Base-by-base conservation (phyloP, 2,888 invertebrate genomes). In the Megaustenia siamemsis region DNA sequence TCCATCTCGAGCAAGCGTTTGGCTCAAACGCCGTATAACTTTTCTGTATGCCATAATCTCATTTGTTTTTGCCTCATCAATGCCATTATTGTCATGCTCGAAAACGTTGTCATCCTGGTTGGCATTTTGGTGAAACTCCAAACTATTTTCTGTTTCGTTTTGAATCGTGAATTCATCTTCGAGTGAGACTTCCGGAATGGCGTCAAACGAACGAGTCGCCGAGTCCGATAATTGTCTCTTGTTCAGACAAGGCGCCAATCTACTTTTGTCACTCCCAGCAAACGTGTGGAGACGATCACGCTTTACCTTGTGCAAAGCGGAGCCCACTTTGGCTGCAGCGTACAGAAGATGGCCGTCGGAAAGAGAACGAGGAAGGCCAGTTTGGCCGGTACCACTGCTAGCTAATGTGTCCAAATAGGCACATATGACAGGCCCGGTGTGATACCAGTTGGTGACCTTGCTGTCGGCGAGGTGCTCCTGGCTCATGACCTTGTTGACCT, bases 401-500 rank as follows among this genome's bases (percentile, higher is more conserved):
- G 24, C 12, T 24, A 28, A 21, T 15, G 10, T 15, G 45, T 43
- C 75, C 32, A 56, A 2, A 40, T 28, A 40, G 18, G 49, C 79
- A 5, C 8, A 35, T 18, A 49, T 8, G 43, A 43, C 40, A 28
- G 83, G 56, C 2, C 71, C 24, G 28, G 80, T 66, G 56, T 76
- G 85, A 56, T 68, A 81, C 68, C 53, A 80, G 38, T 32, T 76
- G 38, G 85, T 85, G 38, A 45, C 85, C 60, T 81, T 85, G 77
- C 76, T 71, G 32, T 66, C 45, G 32, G 45, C 66, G 1, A 85
- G 81, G 53, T 85, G 80, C 32, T 81, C 69, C 21, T 18, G 38
- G 53, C 85, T 85, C 85, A 85, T 85, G 40, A 85, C 85, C 35
- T 85, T 81, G 75, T 18, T 63, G 28, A 85, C 12, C 28, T 85